A percentile compares a stretch with the other conserved stretches of the same genome.
phyloP scores from a whole-genome alignment of 2,888 invertebrate species.

The Aphrophora alni region DNA sequence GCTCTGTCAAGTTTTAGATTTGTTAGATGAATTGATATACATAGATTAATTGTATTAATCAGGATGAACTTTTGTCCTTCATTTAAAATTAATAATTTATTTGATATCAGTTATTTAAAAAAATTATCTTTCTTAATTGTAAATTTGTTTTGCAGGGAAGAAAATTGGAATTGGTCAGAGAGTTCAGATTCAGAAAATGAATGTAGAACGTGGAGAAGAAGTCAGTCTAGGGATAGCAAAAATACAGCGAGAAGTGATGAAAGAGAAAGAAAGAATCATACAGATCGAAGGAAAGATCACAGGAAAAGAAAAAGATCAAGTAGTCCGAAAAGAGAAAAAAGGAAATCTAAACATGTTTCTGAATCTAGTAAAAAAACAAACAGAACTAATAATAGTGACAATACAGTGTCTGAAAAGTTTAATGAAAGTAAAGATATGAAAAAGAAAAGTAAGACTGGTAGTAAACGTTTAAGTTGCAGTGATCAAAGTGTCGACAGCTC shows the following conservation, averaged over 20 bases:
- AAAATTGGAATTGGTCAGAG: constrained; percentile 36
- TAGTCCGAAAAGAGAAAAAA: not conserved
- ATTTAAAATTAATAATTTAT: no score
- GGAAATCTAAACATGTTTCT: not conserved
- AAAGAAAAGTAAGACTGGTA: not conserved
- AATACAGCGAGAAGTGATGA: not conserved
- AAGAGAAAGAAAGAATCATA: not conserved
- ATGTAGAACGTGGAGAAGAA: constrained; percentile 24
- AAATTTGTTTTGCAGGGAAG: constrained; percentile 24
- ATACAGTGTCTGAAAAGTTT: no score
- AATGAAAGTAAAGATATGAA: no score
- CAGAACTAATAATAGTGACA: not conserved
- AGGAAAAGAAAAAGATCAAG: not conserved
- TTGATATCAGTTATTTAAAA: no score
- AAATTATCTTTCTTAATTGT: no score
- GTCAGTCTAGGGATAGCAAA: not conserved
- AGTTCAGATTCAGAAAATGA: constrained; percentile 20
- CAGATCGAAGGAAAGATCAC: not conserved
- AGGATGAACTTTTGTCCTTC: no score
- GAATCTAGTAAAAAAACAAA: not conserved
- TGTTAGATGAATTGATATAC: no score
- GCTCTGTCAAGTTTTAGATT: no score
- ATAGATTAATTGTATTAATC: no score
- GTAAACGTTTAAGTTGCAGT: not conserved
- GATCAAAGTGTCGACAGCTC: not conserved